Evolutionary conservation across 2,888 invertebrate species (phyloP), one percentile per base, ranked within the genome.

Genomic region (Antheraea assamensis): DNA sequence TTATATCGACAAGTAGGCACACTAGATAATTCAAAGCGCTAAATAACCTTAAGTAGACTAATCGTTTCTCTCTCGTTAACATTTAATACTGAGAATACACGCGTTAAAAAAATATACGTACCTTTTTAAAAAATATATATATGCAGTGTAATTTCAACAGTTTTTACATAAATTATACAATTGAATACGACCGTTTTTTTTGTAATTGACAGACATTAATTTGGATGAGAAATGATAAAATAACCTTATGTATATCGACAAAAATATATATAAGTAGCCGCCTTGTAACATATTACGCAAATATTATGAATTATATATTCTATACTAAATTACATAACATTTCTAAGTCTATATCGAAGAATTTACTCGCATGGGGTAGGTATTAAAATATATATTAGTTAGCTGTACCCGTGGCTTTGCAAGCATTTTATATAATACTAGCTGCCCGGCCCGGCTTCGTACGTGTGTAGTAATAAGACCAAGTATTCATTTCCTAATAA

Each of bases 141-240:
- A n/a, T 21, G 35, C 13, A 68, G n/a, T 35, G 35, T n/a, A 35
- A 5, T 68, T 35, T 8, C 21, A 35, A 68, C 13, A 31, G 19
- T 68, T 68, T 35, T n/a, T 10, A 35, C 3, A 5, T 31, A 66
- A 66, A 66, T 31, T 66, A 66, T 17, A 66, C 17, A 19, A 68
- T 68, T 68, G 21, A 35, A 68, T 68, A n/a, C 3, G 35, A 21
- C 35, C 1, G 3, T 7, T 21, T n/a, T 35, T 68, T 35, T 35
- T 35, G n/a, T 68, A 68, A 68, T 68, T 68, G 68, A 68, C 68
- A 35, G 24, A n/a, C 15, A 66, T 49, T 71, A 2, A 15, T 55
- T 73, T 73, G 42, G 58, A 27, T 27, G 52, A 10, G 21, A 70
- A 73, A 72, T 17, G 27, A 66, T 55, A 73, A 52, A 68, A 31